These are phyloP conservation scores for Parapristionchus giblindavisi DNA, from an alignment of 2,888 invertebrate genomes.

Conservation along the genomic window DNA sequence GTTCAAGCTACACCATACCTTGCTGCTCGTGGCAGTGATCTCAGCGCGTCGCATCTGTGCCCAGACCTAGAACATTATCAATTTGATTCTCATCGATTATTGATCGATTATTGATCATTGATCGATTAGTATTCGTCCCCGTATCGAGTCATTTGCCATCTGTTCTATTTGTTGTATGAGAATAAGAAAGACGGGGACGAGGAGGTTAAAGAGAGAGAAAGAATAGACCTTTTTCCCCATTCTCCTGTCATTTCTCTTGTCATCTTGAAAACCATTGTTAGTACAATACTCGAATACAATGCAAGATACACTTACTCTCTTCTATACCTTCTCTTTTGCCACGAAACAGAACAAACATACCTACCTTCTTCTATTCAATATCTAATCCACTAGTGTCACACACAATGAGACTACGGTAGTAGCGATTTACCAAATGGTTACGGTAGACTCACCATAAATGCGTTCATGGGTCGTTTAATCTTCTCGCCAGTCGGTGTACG, in stretches of 20 bases:
- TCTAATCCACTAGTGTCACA: no score
- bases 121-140: neutral
- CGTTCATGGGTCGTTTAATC: conserved; percentile 56
- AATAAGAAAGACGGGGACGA: neutral
- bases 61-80: conserved; percentile 45
- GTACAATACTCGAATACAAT: neutral
- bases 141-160: neutral
- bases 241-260: neutral
- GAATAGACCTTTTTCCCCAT: neutral
- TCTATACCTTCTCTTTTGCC: neutral
- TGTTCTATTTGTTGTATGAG: neutral
- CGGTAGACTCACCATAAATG: conserved; percentile 54
- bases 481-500: conserved; percentile 24
- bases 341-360: no score
- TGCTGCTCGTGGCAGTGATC: conserved; percentile 45
- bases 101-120: neutral
- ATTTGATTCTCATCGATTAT: neutral
- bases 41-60: conserved; percentile 51
- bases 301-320: neutral
- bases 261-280: neutral
- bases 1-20: conserved; percentile 32
- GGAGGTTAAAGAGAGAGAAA: neutral
- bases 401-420: no score
- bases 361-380: no score
- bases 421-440: no score